Evolutionary conservation across 2,797 vertebrate genomes (phyloP).

Genomic region (Hapalemur alaotrensis): DNA sequence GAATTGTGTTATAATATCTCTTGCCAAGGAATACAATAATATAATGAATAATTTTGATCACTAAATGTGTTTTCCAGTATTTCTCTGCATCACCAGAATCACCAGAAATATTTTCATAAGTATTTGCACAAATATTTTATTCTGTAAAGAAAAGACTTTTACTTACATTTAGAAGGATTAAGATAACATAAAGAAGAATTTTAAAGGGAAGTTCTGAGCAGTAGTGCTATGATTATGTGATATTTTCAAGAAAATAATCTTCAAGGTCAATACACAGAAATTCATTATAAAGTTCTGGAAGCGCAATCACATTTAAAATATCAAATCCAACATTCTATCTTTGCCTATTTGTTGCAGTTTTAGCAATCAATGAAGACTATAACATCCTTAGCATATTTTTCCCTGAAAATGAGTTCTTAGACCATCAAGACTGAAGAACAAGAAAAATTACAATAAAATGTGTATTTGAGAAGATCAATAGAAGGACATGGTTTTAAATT

Average conservation of each 20-base stretch:
- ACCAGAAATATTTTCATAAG: neutral
- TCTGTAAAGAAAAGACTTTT: neutral
- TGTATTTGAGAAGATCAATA: neutral
- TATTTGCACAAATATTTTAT: neutral
- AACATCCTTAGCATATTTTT: neutral
- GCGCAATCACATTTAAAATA: neutral
- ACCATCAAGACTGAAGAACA: neutral
- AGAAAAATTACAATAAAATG: neutral
- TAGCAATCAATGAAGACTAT: neutral
- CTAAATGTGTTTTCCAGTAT: neutral
- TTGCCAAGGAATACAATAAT: neutral
- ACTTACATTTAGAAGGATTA: neutral
- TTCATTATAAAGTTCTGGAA: neutral
- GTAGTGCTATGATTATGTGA: neutral
- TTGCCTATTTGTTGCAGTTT: neutral
- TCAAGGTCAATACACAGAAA: neutral
- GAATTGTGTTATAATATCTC: neutral
- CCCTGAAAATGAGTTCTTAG: neutral
- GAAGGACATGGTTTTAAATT: neutral
- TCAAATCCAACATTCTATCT: neutral
- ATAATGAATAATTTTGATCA: neutral
- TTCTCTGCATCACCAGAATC: neutral
- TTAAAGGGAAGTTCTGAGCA: neutral
- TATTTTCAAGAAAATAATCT: conserved; percentile 6
- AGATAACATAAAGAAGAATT: neutral